A percentile compares a stretch with the other conserved stretches of the same genome.
Conservation (phyloP, 1,140 invertebrate genomes). For the Mylabris phalerata region DNA sequence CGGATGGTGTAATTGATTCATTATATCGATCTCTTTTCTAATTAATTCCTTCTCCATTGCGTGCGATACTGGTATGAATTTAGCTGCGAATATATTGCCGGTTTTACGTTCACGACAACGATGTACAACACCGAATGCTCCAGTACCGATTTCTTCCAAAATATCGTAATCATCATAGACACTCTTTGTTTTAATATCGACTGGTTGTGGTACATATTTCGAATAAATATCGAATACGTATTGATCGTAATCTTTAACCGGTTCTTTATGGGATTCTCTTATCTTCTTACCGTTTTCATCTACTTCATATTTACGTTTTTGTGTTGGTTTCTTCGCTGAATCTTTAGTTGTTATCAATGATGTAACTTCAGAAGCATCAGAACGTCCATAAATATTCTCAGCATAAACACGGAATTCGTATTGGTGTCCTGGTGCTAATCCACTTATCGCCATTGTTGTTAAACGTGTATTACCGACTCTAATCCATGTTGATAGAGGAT, state of each 20-base stretch:
- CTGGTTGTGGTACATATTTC: constrained; percentile 92
- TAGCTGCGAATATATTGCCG: constrained; percentile 96
- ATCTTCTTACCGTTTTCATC: constrained; percentile 92
- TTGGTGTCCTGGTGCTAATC: constrained; percentile 80
- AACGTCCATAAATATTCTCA: constrained; percentile 93
- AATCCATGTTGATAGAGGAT: constrained; percentile 91
- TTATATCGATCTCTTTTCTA: constrained; percentile 96
- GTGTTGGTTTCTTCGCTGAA: constrained; percentile 66
- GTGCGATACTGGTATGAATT: constrained; percentile 96
- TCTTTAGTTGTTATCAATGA: constrained; percentile 77
- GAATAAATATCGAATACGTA: constrained; percentile 97
- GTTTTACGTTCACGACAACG: constrained; percentile 92
- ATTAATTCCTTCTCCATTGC: constrained; percentile 95
- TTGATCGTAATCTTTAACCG: constrained; percentile 91
- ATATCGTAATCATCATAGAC: constrained; percentile 99
- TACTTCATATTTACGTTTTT: constrained; percentile 74
- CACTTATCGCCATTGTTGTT: constrained; percentile 83
- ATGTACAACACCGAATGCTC: constrained; percentile 98
- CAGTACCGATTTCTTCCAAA: constrained; percentile 97
- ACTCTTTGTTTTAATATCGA: constrained; percentile 89
- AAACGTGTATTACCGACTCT: constrained; percentile 90
- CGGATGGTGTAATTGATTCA: constrained; percentile 97
- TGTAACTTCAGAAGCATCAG: constrained; percentile 82
- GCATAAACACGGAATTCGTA: constrained; percentile 97
- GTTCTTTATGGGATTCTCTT: constrained; percentile 79